Evolutionary conservation across 1,140 invertebrate species (phyloP).

Genomic region (Tribolium castaneum): DNA sequence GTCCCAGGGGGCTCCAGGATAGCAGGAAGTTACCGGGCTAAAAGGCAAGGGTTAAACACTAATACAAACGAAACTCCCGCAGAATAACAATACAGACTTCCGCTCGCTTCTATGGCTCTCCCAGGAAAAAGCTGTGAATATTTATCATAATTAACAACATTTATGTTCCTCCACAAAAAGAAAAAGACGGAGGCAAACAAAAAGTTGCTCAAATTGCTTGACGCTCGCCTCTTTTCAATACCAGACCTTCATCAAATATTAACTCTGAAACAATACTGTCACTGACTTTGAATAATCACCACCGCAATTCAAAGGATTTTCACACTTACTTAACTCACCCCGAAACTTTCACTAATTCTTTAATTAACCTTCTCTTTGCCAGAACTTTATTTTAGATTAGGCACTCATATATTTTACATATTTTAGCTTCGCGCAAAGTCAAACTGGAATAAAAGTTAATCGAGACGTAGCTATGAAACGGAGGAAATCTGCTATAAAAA

Average conservation of each 20-base stretch:
- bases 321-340: not conserved
- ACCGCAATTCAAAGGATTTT: not conserved
- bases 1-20: constrained; percentile 60
- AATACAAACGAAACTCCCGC: constrained; percentile 61
- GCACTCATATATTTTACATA: too few species aligned
- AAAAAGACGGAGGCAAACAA: constrained; percentile 61
- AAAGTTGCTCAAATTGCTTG: constrained; percentile 61
- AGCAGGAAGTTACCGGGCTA: constrained; percentile 61
- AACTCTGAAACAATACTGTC: constrained; percentile 41
- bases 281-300: constrained; percentile 39
- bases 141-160: constrained; percentile 66
- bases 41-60: constrained; percentile 64
- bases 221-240: constrained; percentile 32
- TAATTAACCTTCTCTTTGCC: too few species aligned
- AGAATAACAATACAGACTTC: constrained; percentile 64
- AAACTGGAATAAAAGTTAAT: not conserved
- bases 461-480: not conserved
- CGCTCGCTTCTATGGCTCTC: constrained; percentile 62
- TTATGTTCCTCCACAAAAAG: constrained; percentile 62
- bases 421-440: too few species aligned
- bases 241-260: constrained; percentile 42
- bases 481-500: not conserved
- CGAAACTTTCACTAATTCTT: not conserved
- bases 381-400: too few species aligned
- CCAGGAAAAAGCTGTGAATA: constrained; percentile 65